phyloP scores from a whole-genome alignment of 2,797 vertebrate genomes.

The Phataginus tetradactyla region DNA sequence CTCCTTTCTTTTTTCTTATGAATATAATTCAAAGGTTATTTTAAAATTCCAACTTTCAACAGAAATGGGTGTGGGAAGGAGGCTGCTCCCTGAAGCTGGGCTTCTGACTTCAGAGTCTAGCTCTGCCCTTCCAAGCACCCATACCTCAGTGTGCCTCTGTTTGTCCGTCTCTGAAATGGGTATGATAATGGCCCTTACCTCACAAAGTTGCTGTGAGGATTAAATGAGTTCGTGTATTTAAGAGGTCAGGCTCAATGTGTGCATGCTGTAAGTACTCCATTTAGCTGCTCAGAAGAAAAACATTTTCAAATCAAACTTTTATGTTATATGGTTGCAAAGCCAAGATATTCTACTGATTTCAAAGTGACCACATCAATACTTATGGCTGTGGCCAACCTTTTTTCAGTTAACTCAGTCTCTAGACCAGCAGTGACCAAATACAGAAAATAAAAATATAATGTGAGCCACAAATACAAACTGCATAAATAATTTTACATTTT shows the following conservation, averaged over 20 bases:
- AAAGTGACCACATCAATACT: accelerated
- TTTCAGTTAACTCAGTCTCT: not conserved
- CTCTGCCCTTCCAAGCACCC: not conserved
- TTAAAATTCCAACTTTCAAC: not conserved
- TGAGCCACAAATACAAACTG: not conserved
- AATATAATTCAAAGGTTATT: not conserved
- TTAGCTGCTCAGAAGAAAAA: not conserved
- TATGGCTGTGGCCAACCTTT: not conserved
- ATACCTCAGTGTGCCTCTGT: not conserved
- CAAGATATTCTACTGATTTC: not conserved
- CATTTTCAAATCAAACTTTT: not conserved
- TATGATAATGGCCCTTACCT: not conserved
- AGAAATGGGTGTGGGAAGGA: not conserved
- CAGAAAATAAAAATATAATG: not conserved
- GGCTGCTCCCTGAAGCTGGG: not conserved
- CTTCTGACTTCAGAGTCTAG: not conserved
- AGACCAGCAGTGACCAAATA: not conserved
- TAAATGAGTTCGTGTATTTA: not conserved
- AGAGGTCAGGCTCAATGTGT: not conserved
- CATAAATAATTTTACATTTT: not conserved
- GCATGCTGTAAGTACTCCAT: not conserved
- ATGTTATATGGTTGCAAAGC: not conserved
- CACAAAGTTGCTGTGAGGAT: not conserved
- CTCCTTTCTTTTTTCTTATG: not conserved
- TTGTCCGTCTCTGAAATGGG: not conserved